These are phyloP conservation scores for Drosophila hamatofila DNA, from an alignment of 2,888 invertebrate species.

Conservation along the genomic window DNA sequence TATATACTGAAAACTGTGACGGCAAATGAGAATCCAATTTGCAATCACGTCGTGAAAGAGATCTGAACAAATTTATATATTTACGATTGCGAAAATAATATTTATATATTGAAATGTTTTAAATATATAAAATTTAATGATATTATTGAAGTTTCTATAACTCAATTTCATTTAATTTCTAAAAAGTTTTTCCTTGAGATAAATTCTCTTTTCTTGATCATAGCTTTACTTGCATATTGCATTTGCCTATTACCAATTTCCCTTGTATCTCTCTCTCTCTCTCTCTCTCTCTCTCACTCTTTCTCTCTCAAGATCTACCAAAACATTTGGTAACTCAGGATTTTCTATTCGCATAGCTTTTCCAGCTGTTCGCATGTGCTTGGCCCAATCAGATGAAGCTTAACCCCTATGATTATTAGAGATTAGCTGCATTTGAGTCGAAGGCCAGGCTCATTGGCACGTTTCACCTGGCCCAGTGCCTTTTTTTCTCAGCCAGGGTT, in stretches of 20 bases:
- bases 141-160: too few species aligned
- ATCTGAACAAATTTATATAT: neutral
- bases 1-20: too few species aligned
- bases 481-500: constrained; percentile 35
- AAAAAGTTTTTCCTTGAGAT: neutral
- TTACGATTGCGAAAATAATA: neutral
- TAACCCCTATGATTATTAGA: constrained; percentile 60
- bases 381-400: constrained; percentile 42
- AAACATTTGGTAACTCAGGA: neutral
- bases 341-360: constrained; percentile 9
- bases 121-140: neutral
- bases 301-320: neutral
- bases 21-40: neutral
- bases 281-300: neutral
- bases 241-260: neutral
- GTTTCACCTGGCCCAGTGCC: constrained; percentile 63
- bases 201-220: neutral
- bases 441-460: constrained; percentile 49
- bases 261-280: neutral
- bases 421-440: constrained; percentile 47
- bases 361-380: constrained; percentile 32
- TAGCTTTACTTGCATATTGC: neutral
- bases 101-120: neutral
- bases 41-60: neutral
- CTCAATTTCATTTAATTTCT: neutral